Evolutionary conservation across 1,140 invertebrate genomes (phyloP).

Genomic region (Trachymyrmex septentrionalis): DNA sequence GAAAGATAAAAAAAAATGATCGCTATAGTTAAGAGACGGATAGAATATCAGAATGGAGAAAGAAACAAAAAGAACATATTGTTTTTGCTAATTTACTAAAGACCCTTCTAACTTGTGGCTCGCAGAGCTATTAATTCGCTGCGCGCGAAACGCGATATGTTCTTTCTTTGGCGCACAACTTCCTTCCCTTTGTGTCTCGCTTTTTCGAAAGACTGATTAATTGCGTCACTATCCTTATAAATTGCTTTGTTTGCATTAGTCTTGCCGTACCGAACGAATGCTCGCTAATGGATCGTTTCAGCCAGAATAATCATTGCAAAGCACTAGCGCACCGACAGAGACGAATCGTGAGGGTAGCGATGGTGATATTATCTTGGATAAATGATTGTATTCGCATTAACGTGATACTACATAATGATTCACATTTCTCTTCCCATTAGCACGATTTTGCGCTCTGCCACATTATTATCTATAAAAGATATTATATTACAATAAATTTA

Average conservation of each 20-base stretch:
- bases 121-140: slow-evolving; percentile 67
- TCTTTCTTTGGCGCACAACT: not conserved
- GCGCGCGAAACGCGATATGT: slow-evolving; percentile 34
- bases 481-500: not conserved
- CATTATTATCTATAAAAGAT: not conserved
- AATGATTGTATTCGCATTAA: slow-evolving; percentile 74
- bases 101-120: slow-evolving; percentile 40
- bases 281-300: slow-evolving; percentile 65
- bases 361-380: slow-evolving; percentile 73
- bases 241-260: slow-evolving; percentile 65
- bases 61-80: slow-evolving; percentile 4
- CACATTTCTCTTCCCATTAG: slow-evolving; percentile 59
- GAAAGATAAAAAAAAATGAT: slow-evolving; percentile 5
- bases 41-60: not conserved
- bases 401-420: slow-evolving; percentile 58
- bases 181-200: not conserved
- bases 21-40: not conserved
- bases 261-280: slow-evolving; percentile 51
- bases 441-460: not conserved
- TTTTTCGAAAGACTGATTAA: slow-evolving; percentile 68
- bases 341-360: slow-evolving; percentile 67
- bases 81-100: slow-evolving; percentile 73
- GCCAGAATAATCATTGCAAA: slow-evolving; percentile 69
- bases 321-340: slow-evolving; percentile 61
- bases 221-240: slow-evolving; percentile 67